A percentile compares a stretch with the other conserved stretches of the same genome.
These are phyloP conservation scores for Stomatorhinus ivindoensis DNA, from an alignment of 2,113 vertebrate species.

Conservation along the genomic window DNA sequence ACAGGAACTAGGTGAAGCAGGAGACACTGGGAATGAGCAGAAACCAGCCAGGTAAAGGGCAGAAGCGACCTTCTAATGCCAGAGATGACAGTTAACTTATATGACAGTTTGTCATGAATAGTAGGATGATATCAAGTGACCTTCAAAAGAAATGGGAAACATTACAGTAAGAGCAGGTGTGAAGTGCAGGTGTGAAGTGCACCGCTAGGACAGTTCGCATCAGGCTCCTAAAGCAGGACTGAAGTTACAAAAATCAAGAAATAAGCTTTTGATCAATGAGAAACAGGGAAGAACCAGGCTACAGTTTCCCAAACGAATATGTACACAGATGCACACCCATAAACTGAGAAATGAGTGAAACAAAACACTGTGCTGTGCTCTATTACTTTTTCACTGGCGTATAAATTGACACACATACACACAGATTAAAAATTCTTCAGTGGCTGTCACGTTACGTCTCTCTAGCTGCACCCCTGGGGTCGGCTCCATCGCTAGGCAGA, in stretches of 20 bases:
- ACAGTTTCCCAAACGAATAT: too few relatives aligned
- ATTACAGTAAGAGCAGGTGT: too few relatives aligned
- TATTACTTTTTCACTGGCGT: not conserved
- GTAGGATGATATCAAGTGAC: not conserved
- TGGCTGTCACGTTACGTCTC: not conserved
- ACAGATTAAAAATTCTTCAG: not conserved
- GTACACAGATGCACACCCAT: too few relatives aligned
- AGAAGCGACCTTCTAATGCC: not conserved
- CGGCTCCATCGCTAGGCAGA: slow-evolving; percentile 60
- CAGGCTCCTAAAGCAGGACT: not conserved
- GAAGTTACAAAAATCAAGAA: too few relatives aligned
- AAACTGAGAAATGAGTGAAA: too few relatives aligned
- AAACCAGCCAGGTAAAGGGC: not conserved
- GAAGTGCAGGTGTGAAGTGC: not conserved
- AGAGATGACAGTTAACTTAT: not conserved
- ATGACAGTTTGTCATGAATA: not conserved
- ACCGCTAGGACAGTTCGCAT: not conserved
- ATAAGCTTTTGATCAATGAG: too few relatives aligned
- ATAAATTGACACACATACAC: not conserved
- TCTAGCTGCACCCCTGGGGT: slow-evolving; percentile 22
- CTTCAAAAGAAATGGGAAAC: not conserved
- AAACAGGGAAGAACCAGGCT: too few relatives aligned
- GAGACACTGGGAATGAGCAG: not conserved
- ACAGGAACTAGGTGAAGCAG: not conserved
- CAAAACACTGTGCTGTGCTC: too few relatives aligned